Evolutionary conservation across 23 tunicate species (phyloP), one percentile per base, ranked within the genome.

Genomic region (Trididemnum clinides): DNA sequence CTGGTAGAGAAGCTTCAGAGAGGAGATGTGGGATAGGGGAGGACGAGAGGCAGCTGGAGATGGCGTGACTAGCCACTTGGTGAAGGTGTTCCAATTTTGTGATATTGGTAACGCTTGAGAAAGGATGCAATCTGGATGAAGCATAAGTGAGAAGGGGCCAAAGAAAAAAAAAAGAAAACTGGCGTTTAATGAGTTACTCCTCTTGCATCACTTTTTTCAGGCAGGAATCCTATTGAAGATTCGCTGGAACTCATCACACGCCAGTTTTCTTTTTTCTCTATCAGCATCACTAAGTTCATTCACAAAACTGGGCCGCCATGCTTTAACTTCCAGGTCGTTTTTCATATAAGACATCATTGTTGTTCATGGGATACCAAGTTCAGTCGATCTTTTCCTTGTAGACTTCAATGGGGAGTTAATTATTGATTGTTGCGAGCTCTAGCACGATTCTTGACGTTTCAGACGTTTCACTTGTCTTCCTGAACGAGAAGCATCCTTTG

Each of bases 281-380:
- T 62, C 69, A 62, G 27, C 27, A 21, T 62, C 69, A 21, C 69
- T 62, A 26, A 62, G 69, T 62, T 62, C 69, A 62, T 62, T 62
- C 69, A 62, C 26, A 62, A 62, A 62, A 62, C 27, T 62, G 27
- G 26, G 69, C 27, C 69, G 27, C 69, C 69, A 62, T 12, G 23
- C 23, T 62, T 62, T 21, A 62, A 62, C 69, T 62, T 62, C 27
- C 69, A 12, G 69, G 27, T 62, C 4, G 26, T 62, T 62, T 62
- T 62, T 62, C 27, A 62, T 62, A 21, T 12, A 62, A 18, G 69
- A 62, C 69, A 18, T 18, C 69, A 62, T 62, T 18, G 69, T 21
- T 62, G 69, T 62, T 62, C 69, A 26, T 18, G 27, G 69, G 69
- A 62, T 62, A 18, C 69, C 69, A 62, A 62, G 69, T 62, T 62